A percentile compares a stretch with the other conserved stretches of the same genome.
phyloP scores from a whole-genome alignment of 2,888 invertebrate genomes.

The Nycteola revayana region DNA sequence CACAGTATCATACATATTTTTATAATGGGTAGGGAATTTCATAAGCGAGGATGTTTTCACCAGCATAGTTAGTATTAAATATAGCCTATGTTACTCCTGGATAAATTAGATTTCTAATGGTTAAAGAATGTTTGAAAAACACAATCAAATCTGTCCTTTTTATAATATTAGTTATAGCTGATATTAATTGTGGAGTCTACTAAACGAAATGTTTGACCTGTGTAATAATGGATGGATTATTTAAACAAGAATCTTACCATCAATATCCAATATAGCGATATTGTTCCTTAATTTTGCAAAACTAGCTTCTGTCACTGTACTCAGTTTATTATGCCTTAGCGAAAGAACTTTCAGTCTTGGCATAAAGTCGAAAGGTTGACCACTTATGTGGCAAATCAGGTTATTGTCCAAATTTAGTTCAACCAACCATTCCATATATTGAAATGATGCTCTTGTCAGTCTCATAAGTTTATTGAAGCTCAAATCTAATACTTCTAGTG shows the following conservation, averaged over 20 bases:
- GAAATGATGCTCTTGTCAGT: slow-evolving; percentile 85
- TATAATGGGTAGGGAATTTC: no score
- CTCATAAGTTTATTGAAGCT: slow-evolving; percentile 89
- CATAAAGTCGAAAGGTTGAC: slow-evolving; percentile 92
- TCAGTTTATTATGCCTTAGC: slow-evolving; percentile 88
- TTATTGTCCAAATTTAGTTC: slow-evolving; percentile 93
- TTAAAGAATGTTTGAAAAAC: no score
- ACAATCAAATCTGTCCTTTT: background rate
- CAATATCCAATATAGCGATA: slow-evolving; percentile 91
- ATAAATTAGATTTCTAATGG: no score
- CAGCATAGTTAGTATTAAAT: background rate
- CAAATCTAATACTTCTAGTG: slow-evolving; percentile 92
- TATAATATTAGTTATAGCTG: no score
- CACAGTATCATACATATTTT: no score
- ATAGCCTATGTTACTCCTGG: no score
- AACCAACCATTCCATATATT: slow-evolving; percentile 92
- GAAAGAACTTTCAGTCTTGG: slow-evolving; percentile 91
- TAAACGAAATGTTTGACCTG: no score
- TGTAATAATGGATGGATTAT: no score
- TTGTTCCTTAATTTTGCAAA: slow-evolving; percentile 90
- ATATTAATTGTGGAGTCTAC: no score
- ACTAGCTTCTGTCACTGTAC: slow-evolving; percentile 86
- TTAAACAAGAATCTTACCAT: slow-evolving; percentile 86
- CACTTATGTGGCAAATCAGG: slow-evolving; percentile 89
- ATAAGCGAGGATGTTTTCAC: background rate